These are phyloP conservation scores for Baronia brevicornis DNA, from an alignment of 2,888 invertebrate species.

Conservation along the genomic window DNA sequence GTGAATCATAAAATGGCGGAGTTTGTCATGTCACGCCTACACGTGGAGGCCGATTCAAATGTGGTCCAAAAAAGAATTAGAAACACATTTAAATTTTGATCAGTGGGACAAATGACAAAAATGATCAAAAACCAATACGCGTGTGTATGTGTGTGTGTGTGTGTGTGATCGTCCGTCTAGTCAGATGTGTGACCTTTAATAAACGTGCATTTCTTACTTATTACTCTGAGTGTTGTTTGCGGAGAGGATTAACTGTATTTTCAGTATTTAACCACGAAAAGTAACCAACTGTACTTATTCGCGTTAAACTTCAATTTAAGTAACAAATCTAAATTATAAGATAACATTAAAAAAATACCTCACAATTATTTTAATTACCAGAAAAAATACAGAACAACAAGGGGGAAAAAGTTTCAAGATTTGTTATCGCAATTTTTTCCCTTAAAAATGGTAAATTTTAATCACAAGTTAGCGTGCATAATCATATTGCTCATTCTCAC, in stretches of 20 bases:
- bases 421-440: no score
- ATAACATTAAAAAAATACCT: not conserved
- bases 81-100: conserved; percentile 1
- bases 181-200: conserved; percentile 40
- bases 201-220: conserved; percentile 39
- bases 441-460: no score
- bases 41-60: not conserved
- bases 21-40: not conserved
- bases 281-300: conserved; percentile 12
- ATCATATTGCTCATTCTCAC: no score
- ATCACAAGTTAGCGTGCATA: no score
- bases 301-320: conserved; percentile 4
- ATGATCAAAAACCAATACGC: not conserved
- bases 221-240: conserved; percentile 9
- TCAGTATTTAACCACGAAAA: conserved; percentile 13
- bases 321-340: conserved; percentile 8
- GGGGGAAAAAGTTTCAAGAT: no score
- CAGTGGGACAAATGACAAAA: conserved; percentile 4
- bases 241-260: conserved; percentile 6
- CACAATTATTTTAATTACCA: no score
- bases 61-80: not conserved
- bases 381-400: no score
- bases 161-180: conserved; percentile 62
- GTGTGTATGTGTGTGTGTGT: conserved; percentile 17
- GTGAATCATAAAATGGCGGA: conserved; percentile 7